Evolutionary conservation across 2,113 vertebrate species (phyloP), one percentile per base, ranked within the genome.

Genomic region (Motacilla tschutschensis): DNA sequence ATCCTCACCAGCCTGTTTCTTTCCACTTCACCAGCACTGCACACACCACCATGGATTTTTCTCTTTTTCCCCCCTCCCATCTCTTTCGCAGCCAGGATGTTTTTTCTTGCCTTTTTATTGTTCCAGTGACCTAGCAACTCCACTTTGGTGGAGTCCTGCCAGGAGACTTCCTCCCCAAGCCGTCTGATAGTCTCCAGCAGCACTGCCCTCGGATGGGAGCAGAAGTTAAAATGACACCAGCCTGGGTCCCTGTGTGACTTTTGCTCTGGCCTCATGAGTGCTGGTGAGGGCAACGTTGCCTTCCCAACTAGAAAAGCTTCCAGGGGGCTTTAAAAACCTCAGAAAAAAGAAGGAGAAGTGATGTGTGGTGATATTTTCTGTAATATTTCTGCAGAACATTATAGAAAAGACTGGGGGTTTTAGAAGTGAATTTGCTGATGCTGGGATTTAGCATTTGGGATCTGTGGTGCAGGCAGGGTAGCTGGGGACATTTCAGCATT

Each of bases 91-190:
- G 95, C 95, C 97, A 97, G 97, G 97, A 97, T 98, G 97, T 97
- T 97, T 97, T 98, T 96, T 96, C 97, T 98, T 96, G 96, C 97
- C 93, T 95, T 94, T 97, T 96, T 94, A 97, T 98, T 98, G 97
- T 98, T 96, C 95, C 90, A 64, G 92, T 96, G 97, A 97, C 97
- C 97, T 97, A 97, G 95, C 96, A 96, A 95, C 95, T 94, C 97
- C 93, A 93, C 95, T 95, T 88, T 86, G 94, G 95, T 95, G 97
- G 97, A 96, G 90, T 60, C 79, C 89, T 93, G 96, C 96, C 96
- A 95, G 94, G 90, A 80, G 79, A 95, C 96, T 97, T 97, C 97
- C 96, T 96, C 94, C 95, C 91, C 16, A 80, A 88, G 93, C 93
- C 43, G 93, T 93, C 95, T 81, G 82, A 89, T 90, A 87, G 95